Base-by-base conservation (phyloP, 2,888 invertebrate genomes). In the Hydrotaea cyrtoneurina region DNA sequence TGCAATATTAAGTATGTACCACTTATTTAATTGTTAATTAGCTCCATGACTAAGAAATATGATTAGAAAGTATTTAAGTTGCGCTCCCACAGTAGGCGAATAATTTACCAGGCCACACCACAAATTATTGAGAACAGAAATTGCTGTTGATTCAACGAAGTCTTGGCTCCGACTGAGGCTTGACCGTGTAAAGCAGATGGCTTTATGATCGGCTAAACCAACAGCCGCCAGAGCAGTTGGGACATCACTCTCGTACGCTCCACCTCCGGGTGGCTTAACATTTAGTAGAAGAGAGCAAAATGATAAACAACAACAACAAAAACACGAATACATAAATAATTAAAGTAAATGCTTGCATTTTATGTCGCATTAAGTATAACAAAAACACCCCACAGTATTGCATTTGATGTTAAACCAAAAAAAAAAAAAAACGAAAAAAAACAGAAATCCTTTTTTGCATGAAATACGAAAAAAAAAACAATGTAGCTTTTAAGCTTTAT, bases 11-110 rank as follows among this genome's bases (percentile, higher is more conserved):
- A 26, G 59, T 59, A 26, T 15, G 59, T 21, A 57, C 21, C 19
- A 57, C 71, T 50, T 72, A 72, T 57, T 83, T 36, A 36, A 36
- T 36, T 83, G 75, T 76, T 82, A 76, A 72, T 50, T 80, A 80
- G 79, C 73, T 83, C 62, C 23, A 10, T 71, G 79, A 66, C 21
- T 19, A 72, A 79, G n/a, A 66, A 15, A n/a, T 23, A 31, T 57
- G 23, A 71, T 26, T 31, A 31, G 2, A 7, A 43, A 15, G 23
- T 43, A 36, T 31, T 8, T 10, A 74, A 57, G 46, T 26, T 31
- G 50, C 57, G 26, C 57, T 2, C 55, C 36, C 73, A 73, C 19
- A 10, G 2, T 39, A 36, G 39, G 39, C 26, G 55, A 19, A 36
- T 71, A 17, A 53, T 66, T 76, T 66, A 15, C 50, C 13, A 50